Percentiles rank a stretch among this genome's conserved stretches.
Evolutionary conservation across 2,797 vertebrate genomes (phyloP).

Genomic region (Peromyscus nudipes): DNA sequence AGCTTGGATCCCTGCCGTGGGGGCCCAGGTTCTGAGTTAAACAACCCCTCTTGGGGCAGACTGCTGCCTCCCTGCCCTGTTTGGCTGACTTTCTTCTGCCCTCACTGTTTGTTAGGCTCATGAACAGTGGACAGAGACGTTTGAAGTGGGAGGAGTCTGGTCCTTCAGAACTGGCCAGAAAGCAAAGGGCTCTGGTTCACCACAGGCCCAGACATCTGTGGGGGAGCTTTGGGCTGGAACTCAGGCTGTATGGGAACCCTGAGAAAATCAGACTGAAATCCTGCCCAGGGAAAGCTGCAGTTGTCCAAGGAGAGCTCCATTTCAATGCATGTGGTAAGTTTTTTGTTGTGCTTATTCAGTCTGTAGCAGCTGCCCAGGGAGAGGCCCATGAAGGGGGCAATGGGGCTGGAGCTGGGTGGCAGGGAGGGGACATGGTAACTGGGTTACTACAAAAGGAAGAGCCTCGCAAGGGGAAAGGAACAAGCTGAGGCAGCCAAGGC

Average conservation of each 20-base stretch:
- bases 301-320: conserved; percentile 76
- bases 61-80: conserved; percentile 20
- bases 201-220: conserved; percentile 74
- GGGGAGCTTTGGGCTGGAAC: conserved; percentile 58
- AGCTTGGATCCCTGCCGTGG: conserved; percentile 50
- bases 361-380: conserved; percentile 72
- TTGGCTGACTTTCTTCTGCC: conserved; percentile 67
- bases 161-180: conserved; percentile 52
- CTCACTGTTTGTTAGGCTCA: conserved; percentile 55
- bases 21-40: conserved; percentile 55
- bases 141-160: not conserved
- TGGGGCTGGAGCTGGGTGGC: conserved; percentile 10
- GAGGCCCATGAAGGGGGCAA: conserved; percentile 59
- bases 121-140: conserved; percentile 34
- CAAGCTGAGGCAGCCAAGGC: not conserved
- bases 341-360: conserved; percentile 73
- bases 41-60: not conserved
- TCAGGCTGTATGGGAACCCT: conserved; percentile 73
- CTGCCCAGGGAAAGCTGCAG: conserved; percentile 70
- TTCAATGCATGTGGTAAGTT: conserved; percentile 75
- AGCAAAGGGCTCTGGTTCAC: conserved; percentile 58
- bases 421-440: conserved; percentile 50
- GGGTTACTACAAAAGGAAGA: conserved; percentile 5
- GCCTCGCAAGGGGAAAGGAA: not conserved
- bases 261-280: conserved; percentile 79